A percentile compares a stretch with the other conserved stretches of the same genome.
Evolutionary conservation across 2,113 vertebrate species (phyloP).

Genomic region (Plestiodon gilberti): DNA sequence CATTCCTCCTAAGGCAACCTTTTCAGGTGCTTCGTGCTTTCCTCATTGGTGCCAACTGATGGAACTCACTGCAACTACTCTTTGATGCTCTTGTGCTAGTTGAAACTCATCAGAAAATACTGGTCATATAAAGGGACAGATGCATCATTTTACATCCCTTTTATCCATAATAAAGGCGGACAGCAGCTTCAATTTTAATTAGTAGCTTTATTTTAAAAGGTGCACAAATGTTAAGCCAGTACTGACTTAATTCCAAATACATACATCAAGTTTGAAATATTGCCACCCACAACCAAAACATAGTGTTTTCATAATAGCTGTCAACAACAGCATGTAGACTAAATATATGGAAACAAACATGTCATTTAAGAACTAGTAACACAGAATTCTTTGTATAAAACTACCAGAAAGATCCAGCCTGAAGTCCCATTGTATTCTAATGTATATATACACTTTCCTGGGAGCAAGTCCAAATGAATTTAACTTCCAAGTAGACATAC

Average conservation of each 20-base stretch:
- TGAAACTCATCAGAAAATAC: neutral
- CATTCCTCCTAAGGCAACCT: neutral
- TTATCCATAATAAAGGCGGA: neutral
- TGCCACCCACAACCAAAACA: neutral
- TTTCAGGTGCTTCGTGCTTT: neutral
- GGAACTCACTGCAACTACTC: neutral
- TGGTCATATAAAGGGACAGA: neutral
- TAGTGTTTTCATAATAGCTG: neutral
- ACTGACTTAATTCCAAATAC: neutral
- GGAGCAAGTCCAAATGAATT: too few relatives aligned
- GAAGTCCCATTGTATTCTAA: too few relatives aligned
- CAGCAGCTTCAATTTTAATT: neutral
- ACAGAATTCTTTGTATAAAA: neutral
- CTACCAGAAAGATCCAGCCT: neutral
- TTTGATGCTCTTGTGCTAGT: neutral
- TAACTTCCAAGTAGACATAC: too few relatives aligned
- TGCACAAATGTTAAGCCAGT: rapidly evolving
- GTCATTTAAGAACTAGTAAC: neutral
- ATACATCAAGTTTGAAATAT: neutral
- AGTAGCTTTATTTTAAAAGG: neutral
- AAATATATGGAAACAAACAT: neutral
- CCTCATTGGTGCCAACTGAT: neutral
- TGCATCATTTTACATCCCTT: neutral
- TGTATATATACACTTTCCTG: too few relatives aligned
- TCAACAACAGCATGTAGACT: neutral